Conservation (phyloP, 2,888 invertebrate genomes). For the Dynastes hyllus region DNA sequence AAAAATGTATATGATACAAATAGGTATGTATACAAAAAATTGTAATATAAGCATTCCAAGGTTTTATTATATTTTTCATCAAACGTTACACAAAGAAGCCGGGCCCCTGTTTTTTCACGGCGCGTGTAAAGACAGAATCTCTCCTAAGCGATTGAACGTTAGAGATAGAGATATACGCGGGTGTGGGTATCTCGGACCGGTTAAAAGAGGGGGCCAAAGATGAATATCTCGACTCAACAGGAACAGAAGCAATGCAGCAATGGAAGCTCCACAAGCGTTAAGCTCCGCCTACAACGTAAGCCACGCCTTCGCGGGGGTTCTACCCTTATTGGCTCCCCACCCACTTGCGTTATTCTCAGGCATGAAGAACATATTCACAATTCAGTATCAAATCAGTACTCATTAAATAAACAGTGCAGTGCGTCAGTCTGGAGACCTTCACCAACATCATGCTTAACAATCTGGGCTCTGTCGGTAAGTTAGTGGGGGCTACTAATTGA, state of each 20-base stretch:
- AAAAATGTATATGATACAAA: neutral
- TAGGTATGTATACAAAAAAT: neutral
- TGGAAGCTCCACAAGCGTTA: constrained; percentile 58
- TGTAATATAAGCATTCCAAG: constrained; percentile 47
- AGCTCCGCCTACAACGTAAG: constrained; percentile 59
- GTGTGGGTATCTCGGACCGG: constrained; percentile 22
- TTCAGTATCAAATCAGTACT: constrained; percentile 73
- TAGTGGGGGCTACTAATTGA: constrained; percentile 71
- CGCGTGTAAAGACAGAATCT: constrained; percentile 27
- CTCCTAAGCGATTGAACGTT: constrained; percentile 51
- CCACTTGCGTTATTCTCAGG: constrained; percentile 65
- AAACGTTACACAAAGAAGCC: constrained; percentile 46
- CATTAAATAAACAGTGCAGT: constrained; percentile 73
- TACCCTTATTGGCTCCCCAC: constrained; percentile 67
- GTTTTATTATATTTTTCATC: constrained; percentile 52
- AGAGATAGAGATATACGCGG: constrained; percentile 39
- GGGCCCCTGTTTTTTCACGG: constrained; percentile 25
- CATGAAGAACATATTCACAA: constrained; percentile 71
- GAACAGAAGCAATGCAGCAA: constrained; percentile 53
- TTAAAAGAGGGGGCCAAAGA: constrained; percentile 41
- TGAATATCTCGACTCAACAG: constrained; percentile 47
- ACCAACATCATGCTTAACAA: constrained; percentile 69
- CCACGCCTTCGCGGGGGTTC: constrained; percentile 62
- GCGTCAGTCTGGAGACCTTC: constrained; percentile 64
- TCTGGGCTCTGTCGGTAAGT: constrained; percentile 71